phyloP scores from a whole-genome alignment of 2,888 invertebrate genomes.

The Serripes groenlandicus region DNA sequence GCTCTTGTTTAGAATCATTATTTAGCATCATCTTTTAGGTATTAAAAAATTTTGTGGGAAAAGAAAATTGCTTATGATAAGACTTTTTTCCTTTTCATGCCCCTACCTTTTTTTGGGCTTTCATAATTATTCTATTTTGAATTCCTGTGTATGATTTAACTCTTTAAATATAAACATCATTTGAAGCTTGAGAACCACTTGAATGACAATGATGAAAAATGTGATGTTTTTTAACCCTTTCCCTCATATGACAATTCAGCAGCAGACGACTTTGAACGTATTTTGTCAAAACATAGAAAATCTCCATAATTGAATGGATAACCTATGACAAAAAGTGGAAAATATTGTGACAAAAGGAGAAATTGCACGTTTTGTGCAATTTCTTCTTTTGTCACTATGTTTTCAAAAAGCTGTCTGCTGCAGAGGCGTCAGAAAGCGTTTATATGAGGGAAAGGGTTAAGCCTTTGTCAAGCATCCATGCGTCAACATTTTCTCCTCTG shows the following conservation, averaged over 20 bases:
- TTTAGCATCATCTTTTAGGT: not conserved
- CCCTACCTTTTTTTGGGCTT: too few relatives aligned
- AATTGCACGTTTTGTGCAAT: not conserved
- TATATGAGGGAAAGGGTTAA: not conserved
- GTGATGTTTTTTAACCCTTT: too few relatives aligned
- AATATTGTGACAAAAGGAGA: not conserved
- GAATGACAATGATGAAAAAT: too few relatives aligned
- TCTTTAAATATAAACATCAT: too few relatives aligned
- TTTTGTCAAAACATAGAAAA: not conserved
- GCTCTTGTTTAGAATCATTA: too few relatives aligned
- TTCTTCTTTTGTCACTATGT: not conserved
- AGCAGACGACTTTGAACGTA: too few relatives aligned
- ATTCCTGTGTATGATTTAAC: too few relatives aligned
- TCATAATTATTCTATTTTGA: too few relatives aligned
- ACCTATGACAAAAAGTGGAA: not conserved
- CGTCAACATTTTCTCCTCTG: too few relatives aligned
- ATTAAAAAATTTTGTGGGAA: slow-evolving; percentile 3
- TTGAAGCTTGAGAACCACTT: too few relatives aligned
- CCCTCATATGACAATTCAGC: too few relatives aligned
- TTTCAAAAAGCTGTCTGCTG: not conserved
- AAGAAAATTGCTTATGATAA: slow-evolving; percentile 4
- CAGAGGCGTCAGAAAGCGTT: not conserved
- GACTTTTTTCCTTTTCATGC: not conserved
- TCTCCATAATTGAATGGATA: not conserved
- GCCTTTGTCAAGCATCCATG: not conserved